A percentile compares a stretch with the other conserved stretches of the same genome.
These are phyloP conservation scores for Zosterops lateralis DNA, from an alignment of 2,113 vertebrate genomes.

Conservation along the genomic window DNA sequence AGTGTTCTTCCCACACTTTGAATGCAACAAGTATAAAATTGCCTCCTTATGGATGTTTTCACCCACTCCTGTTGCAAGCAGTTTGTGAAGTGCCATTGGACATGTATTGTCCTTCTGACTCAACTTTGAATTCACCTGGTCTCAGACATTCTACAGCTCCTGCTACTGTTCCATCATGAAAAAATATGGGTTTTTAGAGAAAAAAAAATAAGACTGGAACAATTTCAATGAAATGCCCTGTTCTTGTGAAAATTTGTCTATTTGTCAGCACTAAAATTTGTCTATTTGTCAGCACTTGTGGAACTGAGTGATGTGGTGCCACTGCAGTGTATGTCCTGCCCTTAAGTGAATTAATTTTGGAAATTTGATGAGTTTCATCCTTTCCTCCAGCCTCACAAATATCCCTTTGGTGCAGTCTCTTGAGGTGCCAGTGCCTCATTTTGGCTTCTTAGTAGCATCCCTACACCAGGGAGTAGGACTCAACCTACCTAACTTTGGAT, in stretches of 20 bases:
- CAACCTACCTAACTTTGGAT: neutral
- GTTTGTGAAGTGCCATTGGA: neutral
- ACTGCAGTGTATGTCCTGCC: neutral
- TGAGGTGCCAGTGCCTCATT: fast-evolving
- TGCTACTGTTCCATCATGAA: neutral
- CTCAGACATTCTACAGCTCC: neutral
- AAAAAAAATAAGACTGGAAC: neutral
- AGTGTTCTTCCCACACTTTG: neutral
- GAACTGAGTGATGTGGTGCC: neutral
- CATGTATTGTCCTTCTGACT: neutral
- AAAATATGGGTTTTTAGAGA: neutral
- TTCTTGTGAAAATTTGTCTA: neutral
- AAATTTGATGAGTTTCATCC: neutral
- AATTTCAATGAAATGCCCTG: neutral
- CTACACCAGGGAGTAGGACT: neutral
- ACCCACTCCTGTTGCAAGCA: neutral
- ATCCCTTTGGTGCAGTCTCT: neutral
- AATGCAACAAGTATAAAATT: neutral
- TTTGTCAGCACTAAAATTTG: neutral
- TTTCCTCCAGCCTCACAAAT: neutral
- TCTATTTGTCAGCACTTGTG: neutral
- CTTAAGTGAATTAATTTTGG: neutral
- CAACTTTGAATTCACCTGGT: neutral
- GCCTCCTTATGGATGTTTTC: neutral
- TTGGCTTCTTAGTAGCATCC: neutral